Evolutionary conservation across 2,888 invertebrate species (phyloP), one percentile per base, ranked within the genome.

Genomic region (Mimumesa dahlbomi): DNA sequence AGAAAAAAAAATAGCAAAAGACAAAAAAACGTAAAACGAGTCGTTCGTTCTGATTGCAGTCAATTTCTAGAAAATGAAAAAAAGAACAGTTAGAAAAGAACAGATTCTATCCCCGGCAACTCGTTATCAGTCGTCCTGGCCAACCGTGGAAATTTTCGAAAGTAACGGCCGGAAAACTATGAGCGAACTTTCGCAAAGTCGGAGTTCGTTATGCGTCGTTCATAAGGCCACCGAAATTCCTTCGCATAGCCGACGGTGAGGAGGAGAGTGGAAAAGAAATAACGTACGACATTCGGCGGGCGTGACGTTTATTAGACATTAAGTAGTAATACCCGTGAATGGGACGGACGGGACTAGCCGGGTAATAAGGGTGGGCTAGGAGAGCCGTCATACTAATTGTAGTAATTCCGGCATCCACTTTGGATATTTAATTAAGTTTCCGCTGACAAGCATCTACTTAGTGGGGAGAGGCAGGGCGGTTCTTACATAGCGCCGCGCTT

Each of bases 401-500:
- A 85, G 88, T 88, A 88, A 88, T 88, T 88, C 84, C 84, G 82
- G 84, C 84, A 85, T 88, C 87, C 88, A 88, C 88, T 88, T 88
- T 87, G 85, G 89, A 88, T 88, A 89, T 89, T 88, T 89, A 89
- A 89, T 89, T 89, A 89, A 89, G 88, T 89, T 89, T 89, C 87
- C 83, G 85, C 85, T 85, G 87, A 87, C 87, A 87, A 87, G 86
- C 83, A 86, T 87, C 86, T 82, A 85, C 84, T 84, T 81, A 82
- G 79, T 80, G 74, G 81, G 70, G 75, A 69, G 73, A 65, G 61
- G 50, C 58, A 46, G 65, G 67, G 56, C 25, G 70, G 79, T 75
- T 77, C 79, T 79, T 79, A 77, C 73, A 57, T 63, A 70, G 69
- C 65, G 63, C 65, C 67, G 63, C 71, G 70, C 75, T 69, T 64